Base-by-base conservation (phyloP, 2,888 invertebrate genomes). In the Clepsis dumicolana region DNA sequence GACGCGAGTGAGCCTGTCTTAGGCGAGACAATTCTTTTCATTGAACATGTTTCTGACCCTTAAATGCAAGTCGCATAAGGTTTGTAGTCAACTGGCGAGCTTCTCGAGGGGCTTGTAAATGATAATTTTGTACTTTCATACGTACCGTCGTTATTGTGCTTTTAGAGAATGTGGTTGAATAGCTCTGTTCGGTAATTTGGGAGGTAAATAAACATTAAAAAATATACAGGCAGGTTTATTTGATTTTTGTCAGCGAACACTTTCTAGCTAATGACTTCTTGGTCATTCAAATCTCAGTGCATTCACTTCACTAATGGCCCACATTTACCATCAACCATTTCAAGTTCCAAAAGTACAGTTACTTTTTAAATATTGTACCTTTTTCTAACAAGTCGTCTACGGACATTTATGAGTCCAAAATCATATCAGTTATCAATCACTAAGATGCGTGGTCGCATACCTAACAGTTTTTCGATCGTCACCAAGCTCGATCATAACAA, bases 1-100 rank as follows among this genome's bases (percentile, higher is more conserved):
- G 74, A 75, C 77, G 72, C 72, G 71, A 50, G 62, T 63, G 63
- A 66, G 65, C 27, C 18, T 60, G 64, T 62, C 61, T 56, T 59
- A 64, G 29, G 53, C 29, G 24, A 54, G 52, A 68, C 68, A 64
- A 68, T 68, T 68, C 38, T 63, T 57, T 53, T 32, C 27, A 32
- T 57, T n/a, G 5, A n/a, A 59, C 29, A 35, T 18, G 16, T 25
- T 18, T 27, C 57, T 59, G 35, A 41, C 4, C n/a, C 53, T 60
- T 54, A 65, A 27, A 61, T 7, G 10, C 2, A n/a, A 57, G 4
- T 4, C 10, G 7, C 41, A 21, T 70, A 66, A 59, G 57, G 63
- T 66, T 66, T 24, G 16, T 14, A 44, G 25, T 53, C 3, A 24
- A 53, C 32, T 24, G 25, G 5, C 52, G 18, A 0, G 4, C 7